Percentiles rank a stretch among this genome's conserved stretches.
Evolutionary conservation across 2,113 vertebrate species (phyloP).

Genomic region (Lipophrys pholis): DNA sequence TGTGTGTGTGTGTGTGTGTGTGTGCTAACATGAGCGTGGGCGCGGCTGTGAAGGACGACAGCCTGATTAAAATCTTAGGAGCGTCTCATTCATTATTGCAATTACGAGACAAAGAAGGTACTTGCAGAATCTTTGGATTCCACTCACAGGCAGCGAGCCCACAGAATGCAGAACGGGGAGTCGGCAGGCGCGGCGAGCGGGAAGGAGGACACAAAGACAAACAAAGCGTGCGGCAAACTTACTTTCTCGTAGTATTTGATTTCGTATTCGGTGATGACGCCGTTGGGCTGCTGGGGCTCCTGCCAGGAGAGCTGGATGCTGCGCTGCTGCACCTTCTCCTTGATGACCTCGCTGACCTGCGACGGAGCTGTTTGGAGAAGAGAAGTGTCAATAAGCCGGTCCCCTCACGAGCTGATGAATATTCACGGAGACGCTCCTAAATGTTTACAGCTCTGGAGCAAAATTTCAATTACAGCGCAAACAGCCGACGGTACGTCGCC

Average conservation of each 20-base stretch:
- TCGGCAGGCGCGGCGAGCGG: constrained; percentile 9
- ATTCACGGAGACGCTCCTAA: constrained; percentile 86
- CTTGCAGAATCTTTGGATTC: constrained; percentile 59
- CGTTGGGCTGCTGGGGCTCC: constrained; percentile 97
- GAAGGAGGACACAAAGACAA: constrained; percentile 15
- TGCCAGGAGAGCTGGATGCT: constrained; percentile 98
- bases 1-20: constrained; percentile 51
- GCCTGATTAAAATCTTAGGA: constrained; percentile 80
- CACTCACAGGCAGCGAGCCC: constrained; percentile 41
- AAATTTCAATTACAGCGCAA: constrained; percentile 90
- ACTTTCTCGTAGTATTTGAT: constrained; percentile 99
- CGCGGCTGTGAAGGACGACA: constrained; percentile 53
- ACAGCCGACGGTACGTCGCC: constrained; percentile 83
- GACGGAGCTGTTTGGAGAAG: constrained; percentile 93
- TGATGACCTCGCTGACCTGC: constrained; percentile 96
- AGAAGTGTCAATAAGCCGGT: constrained; percentile 81
- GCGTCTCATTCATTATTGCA: constrained; percentile 79
- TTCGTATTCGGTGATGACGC: constrained; percentile 99
- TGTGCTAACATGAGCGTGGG: constrained; percentile 41
- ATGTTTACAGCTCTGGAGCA: constrained; percentile 88
- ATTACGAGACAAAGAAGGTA: constrained; percentile 71
- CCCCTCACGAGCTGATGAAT: constrained; percentile 82
- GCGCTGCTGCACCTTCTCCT: constrained; percentile 94
- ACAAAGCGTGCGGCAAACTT: constrained; percentile 70
- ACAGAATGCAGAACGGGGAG: constrained; percentile 51